These are phyloP conservation scores for Lanistes nyassanus DNA, from an alignment of 1,140 invertebrate species.

Conservation along the genomic window DNA sequence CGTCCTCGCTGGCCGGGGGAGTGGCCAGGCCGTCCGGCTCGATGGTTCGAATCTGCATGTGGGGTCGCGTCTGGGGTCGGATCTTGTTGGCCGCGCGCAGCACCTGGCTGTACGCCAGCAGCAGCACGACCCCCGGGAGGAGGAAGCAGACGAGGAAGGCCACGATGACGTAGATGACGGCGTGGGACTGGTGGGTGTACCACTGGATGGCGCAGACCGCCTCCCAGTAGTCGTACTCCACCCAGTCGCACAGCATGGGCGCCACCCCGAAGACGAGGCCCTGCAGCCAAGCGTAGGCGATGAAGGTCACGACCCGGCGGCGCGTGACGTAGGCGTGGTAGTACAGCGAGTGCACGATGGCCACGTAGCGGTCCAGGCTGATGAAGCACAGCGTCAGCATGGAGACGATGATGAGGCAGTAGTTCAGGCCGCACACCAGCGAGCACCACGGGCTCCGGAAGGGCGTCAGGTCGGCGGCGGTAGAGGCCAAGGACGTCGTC, in stretches of 20 bases:
- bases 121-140: slow-evolving; percentile 53
- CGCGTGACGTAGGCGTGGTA: slow-evolving; percentile 48
- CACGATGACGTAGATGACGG: slow-evolving; percentile 58
- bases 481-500: slow-evolving; percentile 44
- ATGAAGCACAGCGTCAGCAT: slow-evolving; percentile 65
- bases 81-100: slow-evolving; percentile 39
- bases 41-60: background rate
- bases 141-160: slow-evolving; percentile 65
- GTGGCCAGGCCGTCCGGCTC: background rate
- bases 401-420: slow-evolving; percentile 64
- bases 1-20: background rate
- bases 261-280: slow-evolving; percentile 51
- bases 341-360: slow-evolving; percentile 53
- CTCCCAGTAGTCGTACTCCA: slow-evolving; percentile 66
- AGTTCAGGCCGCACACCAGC: slow-evolving; percentile 59
- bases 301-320: slow-evolving; percentile 35
- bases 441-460: slow-evolving; percentile 49
- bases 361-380: slow-evolving; percentile 60
- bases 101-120: slow-evolving; percentile 54
- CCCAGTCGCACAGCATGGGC: slow-evolving; percentile 55
- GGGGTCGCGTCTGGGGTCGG: background rate
- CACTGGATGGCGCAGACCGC: slow-evolving; percentile 64
- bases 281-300: slow-evolving; percentile 56
- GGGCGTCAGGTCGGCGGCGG: slow-evolving; percentile 39
- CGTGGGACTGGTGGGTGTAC: slow-evolving; percentile 44